A percentile compares a stretch with the other conserved stretches of the same genome.
These are phyloP conservation scores for Salvelinus sp. DNA, from an alignment of 2,113 vertebrate genomes.

Conservation along the genomic window DNA sequence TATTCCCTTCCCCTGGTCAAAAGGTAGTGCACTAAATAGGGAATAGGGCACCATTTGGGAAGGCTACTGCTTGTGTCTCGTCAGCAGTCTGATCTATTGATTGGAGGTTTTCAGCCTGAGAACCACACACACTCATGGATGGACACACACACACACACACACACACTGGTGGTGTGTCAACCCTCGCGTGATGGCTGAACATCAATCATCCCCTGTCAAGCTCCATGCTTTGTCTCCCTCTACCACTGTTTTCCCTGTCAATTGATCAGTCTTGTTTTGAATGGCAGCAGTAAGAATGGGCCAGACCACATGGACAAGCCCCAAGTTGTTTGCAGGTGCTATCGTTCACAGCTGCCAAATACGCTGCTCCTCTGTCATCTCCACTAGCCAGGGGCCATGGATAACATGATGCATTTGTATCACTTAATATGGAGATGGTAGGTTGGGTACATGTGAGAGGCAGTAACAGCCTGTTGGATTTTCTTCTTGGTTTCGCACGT, in stretches of 20 bases:
- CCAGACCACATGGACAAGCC: slow-evolving; percentile 82
- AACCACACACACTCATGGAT: slow-evolving; percentile 47
- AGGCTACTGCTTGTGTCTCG: slow-evolving; percentile 77
- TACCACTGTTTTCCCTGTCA: slow-evolving; percentile 71
- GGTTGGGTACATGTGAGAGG: slow-evolving; percentile 32
- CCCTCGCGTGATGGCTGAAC: slow-evolving; percentile 82
- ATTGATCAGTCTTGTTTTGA: slow-evolving; percentile 87
- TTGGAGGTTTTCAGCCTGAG: slow-evolving; percentile 62
- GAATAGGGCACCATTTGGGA: too few relatives aligned
- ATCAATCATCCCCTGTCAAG: slow-evolving; percentile 89
- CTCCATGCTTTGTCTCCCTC: slow-evolving; percentile 39
- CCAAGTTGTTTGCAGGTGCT: slow-evolving; percentile 84
- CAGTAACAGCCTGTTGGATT: slow-evolving; percentile 35
- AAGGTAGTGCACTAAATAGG: too few relatives aligned
- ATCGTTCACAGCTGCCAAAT: slow-evolving; percentile 85
- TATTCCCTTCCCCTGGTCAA: too few relatives aligned
- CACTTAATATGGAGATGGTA: slow-evolving; percentile 17
- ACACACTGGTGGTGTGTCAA: slow-evolving; percentile 77
- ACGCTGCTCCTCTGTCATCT: slow-evolving; percentile 76
- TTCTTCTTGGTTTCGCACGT: not conserved
- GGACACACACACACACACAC: slow-evolving; percentile 20
- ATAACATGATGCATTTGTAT: slow-evolving; percentile 75
- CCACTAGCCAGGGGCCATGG: slow-evolving; percentile 70
- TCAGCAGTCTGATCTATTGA: slow-evolving; percentile 85
- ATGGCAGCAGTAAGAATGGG: slow-evolving; percentile 76